Evolutionary conservation across 2,888 invertebrate genomes (phyloP).

Genomic region (Coremacera marginata): DNA sequence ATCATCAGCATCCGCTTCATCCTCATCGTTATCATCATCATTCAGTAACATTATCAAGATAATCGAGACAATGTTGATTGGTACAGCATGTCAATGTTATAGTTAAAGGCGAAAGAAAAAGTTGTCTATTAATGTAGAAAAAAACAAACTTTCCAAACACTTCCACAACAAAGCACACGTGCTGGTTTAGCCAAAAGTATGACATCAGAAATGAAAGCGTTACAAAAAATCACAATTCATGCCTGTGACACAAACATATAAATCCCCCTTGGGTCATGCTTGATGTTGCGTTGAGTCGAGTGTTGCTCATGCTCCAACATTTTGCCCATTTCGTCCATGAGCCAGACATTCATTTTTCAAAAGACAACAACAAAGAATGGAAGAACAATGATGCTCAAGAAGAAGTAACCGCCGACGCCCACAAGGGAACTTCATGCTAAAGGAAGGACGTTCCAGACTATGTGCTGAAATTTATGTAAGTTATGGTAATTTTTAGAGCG

Average conservation of each 20-base stretch:
- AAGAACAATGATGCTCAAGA: conserved; percentile 6
- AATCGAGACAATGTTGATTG: background rate
- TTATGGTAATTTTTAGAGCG: conserved; percentile 27
- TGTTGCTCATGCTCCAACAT: background rate
- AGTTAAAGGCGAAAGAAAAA: background rate
- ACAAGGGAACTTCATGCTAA: background rate
- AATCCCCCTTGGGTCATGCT: conserved; percentile 15
- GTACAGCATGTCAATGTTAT: no score
- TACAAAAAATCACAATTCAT: conserved; percentile 3
- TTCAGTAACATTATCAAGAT: background rate
- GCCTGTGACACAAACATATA: background rate
- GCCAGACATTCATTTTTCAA: conserved; percentile 15
- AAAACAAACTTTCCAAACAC: conserved; percentile 12
- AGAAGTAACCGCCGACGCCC: background rate
- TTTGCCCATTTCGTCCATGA: background rate
- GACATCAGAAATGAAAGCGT: background rate
- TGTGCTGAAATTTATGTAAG: conserved; percentile 9
- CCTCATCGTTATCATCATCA: background rate
- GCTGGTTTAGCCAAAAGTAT: background rate
- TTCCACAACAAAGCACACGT: background rate
- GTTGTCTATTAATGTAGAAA: background rate
- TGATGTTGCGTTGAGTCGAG: background rate
- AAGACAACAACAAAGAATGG: conserved; percentile 3
- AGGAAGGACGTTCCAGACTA: background rate
- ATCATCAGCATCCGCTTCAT: background rate